A percentile compares a stretch with the other conserved stretches of the same genome.
Evolutionary conservation across 2,797 vertebrate genomes (phyloP).

Genomic region (Acropternis orthonyx): DNA sequence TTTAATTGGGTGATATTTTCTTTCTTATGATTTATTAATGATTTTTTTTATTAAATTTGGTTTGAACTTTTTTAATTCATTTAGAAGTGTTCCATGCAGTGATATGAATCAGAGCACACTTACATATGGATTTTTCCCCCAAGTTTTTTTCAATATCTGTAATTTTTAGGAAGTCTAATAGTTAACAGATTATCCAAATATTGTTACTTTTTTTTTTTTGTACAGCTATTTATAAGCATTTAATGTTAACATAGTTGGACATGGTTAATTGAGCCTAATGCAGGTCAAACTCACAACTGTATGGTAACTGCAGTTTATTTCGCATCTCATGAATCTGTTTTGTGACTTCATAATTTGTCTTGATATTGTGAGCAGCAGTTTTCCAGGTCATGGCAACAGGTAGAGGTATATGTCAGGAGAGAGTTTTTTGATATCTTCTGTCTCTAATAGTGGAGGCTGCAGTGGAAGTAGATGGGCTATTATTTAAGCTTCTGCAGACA

Average conservation of each 20-base stretch:
- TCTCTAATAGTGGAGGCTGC: background rate
- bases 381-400: background rate
- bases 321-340: background rate
- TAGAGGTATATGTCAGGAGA: background rate
- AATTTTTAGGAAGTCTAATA: background rate
- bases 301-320: background rate
- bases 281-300: background rate
- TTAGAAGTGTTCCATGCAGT: background rate
- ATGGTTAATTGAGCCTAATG: background rate
- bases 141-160: background rate
- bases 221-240: background rate
- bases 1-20: background rate
- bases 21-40: background rate
- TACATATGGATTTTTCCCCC: accelerated
- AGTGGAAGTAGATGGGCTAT: background rate
- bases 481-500: background rate
- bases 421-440: background rate
- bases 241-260: background rate
- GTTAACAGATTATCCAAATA: background rate
- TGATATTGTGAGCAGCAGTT: background rate
- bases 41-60: background rate
- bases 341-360: background rate
- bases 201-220: background rate
- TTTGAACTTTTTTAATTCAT: background rate
- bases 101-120: background rate